Evolutionary conservation across 1,140 invertebrate species (phyloP).

Genomic region (Samia ricini): DNA sequence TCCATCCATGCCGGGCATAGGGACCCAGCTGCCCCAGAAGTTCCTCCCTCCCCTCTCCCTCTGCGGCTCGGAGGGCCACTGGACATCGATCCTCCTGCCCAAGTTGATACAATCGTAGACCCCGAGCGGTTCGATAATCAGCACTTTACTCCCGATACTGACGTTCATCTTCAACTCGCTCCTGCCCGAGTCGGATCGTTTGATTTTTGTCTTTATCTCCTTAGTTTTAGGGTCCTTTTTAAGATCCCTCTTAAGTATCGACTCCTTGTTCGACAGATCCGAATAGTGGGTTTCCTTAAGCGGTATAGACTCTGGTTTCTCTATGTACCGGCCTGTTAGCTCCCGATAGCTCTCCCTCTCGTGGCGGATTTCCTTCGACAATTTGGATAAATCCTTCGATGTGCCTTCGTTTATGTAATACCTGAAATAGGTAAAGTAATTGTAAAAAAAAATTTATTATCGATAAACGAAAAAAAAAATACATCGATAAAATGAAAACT

Average conservation of each 20-base stretch:
- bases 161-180: conserved; percentile 76
- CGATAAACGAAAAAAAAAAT: neutral
- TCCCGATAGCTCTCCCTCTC: conserved; percentile 72
- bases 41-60: conserved; percentile 89
- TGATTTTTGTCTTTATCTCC: conserved; percentile 68
- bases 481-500: neutral
- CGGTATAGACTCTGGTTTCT: conserved; percentile 57
- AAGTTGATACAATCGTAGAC: conserved; percentile 94
- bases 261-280: conserved; percentile 63
- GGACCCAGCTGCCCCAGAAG: conserved; percentile 93
- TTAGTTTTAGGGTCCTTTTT: conserved; percentile 63
- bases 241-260: conserved; percentile 47
- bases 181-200: conserved; percentile 68
- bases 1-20: conserved; percentile 94
- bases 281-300: conserved; percentile 62
- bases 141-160: conserved; percentile 75
- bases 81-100: conserved; percentile 91
- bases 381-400: conserved; percentile 69
- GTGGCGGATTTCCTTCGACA: conserved; percentile 70
- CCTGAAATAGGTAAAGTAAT: conserved; percentile 29
- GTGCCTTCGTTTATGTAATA: conserved; percentile 67
- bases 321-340: conserved; percentile 70
- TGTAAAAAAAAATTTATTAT: neutral
- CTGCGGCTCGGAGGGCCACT: conserved; percentile 95
- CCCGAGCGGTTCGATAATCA: conserved; percentile 78